These are phyloP conservation scores for Embiotoca jacksoni DNA, from an alignment of 2,113 vertebrate genomes.

Conservation along the genomic window DNA sequence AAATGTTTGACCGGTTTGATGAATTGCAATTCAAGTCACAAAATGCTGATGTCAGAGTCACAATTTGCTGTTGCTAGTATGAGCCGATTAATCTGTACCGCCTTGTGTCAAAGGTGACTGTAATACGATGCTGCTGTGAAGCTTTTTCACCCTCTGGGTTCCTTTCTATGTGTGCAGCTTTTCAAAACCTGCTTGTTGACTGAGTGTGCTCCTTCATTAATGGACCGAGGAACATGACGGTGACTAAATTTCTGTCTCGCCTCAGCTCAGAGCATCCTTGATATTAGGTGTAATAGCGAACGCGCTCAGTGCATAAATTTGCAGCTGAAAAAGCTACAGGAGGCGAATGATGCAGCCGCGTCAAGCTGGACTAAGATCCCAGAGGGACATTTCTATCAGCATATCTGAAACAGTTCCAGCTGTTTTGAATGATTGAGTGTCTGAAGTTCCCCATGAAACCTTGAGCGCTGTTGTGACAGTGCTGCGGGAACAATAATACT, in stretches of 20 bases:
- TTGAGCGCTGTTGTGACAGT: not conserved
- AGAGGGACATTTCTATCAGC: not conserved
- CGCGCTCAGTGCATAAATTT: constrained; percentile 18
- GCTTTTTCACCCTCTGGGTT: constrained; percentile 10
- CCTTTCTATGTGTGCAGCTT: not conserved
- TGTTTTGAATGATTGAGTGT: not conserved
- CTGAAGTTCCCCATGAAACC: not conserved
- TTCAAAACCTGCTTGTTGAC: not conserved
- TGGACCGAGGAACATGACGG: constrained; percentile 2
- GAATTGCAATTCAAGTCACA: constrained; percentile 15
- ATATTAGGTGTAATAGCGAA: constrained; percentile 7
- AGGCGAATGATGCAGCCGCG: not conserved
- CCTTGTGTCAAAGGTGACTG: constrained; percentile 5
- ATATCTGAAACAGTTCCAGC: not conserved
- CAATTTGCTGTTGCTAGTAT: constrained; percentile 1
- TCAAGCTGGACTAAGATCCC: not conserved
- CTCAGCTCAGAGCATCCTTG: not conserved
- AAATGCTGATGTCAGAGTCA: constrained; percentile 1
- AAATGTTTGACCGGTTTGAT: constrained; percentile 3
- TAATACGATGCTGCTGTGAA: not conserved
- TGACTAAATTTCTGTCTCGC: not conserved
- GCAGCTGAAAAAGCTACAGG: not conserved
- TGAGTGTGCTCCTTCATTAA: not conserved
- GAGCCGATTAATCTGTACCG: constrained; percentile 2
- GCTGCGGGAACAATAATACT: constrained; percentile 1